Base-by-base conservation (phyloP, 1,140 invertebrate genomes). In the Meloidogyne exigua region DNA sequence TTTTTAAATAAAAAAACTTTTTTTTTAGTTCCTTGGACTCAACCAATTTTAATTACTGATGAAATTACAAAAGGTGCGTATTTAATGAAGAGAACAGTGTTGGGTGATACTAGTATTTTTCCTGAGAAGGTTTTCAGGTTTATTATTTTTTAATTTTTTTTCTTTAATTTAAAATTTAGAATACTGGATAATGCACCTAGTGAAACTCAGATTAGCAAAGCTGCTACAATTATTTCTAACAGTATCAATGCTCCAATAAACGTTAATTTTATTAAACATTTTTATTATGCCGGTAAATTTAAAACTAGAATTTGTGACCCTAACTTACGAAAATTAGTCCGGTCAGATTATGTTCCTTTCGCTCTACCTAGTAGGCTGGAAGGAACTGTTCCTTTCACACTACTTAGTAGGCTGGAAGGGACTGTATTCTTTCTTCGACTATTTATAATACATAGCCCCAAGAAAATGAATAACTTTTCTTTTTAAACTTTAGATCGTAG, bases 41-140 rank as follows among this genome's bases (percentile, higher is more conserved):
- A 23, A 1, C 42, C 78, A 7, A 81, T 80, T 25, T 18, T 68
- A 18, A n/a, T 80, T 13, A 77, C 68, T 15, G 79, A 80, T 25
- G 78, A 80, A 26, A 49, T 76, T n/a, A 68, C 78, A 1, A 49
- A 73, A 21, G 23, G 28, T 42, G 79, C 79, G 18, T 39, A 67
- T 21, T 23, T 68, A 65, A 32, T 76, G 25, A 73, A 68, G 23
- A 42, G 65, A 28, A 57, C 78, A 28, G 26, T 80, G 23, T 66
- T 26, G 11, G 62, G 68, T 18, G 79, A 80, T 49, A 21, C 36
- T 13, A 42, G 42, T 9, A 23, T 73, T 28, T 80, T 80, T 49
- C 71, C 79, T 23, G 66, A 80, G 21, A 72, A 79, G 1, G 36
- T 82, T 15, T 80, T 80, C 25, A 80, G 32, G 78, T 80, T 21